A percentile compares a stretch with the other conserved stretches of the same genome.
Conservation (phyloP, 2,113 vertebrate genomes). For the Edolisoma coerulescens region DNA sequence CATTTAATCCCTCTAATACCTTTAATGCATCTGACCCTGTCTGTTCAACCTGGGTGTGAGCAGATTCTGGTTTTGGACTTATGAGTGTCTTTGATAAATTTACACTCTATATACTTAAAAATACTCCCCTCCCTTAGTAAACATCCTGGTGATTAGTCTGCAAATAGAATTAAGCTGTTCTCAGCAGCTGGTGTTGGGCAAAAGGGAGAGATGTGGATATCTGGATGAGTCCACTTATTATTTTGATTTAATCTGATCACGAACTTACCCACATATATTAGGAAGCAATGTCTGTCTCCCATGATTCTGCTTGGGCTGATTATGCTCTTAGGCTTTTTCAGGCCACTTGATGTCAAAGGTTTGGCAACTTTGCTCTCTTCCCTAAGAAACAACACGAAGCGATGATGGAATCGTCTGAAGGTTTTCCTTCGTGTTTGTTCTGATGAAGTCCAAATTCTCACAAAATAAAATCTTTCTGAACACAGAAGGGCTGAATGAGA, state of each 20-base stretch:
- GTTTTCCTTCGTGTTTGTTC: not conserved
- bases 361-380: not conserved
- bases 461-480: not conserved
- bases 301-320: not conserved
- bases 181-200: not conserved
- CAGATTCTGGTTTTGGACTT: slow-evolving; percentile 8
- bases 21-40: slow-evolving; percentile 14
- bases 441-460: not conserved
- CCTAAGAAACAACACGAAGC: not conserved
- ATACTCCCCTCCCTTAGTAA: not conserved
- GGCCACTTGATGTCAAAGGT: not conserved
- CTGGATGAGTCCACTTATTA: not conserved
- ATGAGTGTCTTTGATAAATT: not conserved
- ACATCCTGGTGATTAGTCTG: not conserved
- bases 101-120: not conserved
- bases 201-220: not conserved
- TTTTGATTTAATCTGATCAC: not conserved
- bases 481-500: not conserved
- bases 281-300: not conserved
- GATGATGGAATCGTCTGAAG: not conserved
- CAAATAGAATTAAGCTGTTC: slow-evolving; percentile 18
- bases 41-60: not conserved
- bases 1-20: slow-evolving; percentile 48
- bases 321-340: not conserved
- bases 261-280: not conserved